Conservation (phyloP, 1,140 invertebrate species). For the Sminthurinus signatus region DNA sequence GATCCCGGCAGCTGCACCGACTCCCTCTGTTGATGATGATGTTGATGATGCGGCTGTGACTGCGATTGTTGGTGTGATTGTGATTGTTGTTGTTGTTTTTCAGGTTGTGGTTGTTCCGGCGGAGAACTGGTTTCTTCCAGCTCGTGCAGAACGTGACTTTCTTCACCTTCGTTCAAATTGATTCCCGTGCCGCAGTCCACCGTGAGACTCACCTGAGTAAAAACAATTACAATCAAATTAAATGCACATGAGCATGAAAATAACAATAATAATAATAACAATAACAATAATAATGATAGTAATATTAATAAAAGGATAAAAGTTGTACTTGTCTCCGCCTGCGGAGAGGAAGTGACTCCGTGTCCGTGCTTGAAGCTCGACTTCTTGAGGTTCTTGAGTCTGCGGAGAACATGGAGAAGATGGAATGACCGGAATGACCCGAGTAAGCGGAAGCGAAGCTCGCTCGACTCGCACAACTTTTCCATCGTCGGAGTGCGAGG, state of each 20-base stretch:
- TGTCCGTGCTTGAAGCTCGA: constrained; percentile 48
- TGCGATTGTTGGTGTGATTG: no score
- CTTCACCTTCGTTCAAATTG: constrained; percentile 33
- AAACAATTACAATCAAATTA: no score
- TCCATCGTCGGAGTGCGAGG: constrained; percentile 48
- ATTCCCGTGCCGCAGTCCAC: constrained; percentile 44
- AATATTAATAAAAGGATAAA: no score
- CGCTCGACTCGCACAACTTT: constrained; percentile 48
- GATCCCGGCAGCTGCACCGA: no score
- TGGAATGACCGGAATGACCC: constrained; percentile 40
- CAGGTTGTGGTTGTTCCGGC: constrained; percentile 1
- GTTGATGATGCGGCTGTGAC: no score
- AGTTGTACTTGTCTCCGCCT: constrained; percentile 46
- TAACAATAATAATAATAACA: no score
- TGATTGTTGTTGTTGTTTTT: no score
- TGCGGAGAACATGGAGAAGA: constrained; percentile 40
- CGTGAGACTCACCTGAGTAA: constrained; percentile 45
- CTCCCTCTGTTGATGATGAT: no score
- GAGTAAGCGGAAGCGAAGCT: constrained; percentile 45
- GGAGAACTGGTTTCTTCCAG: constrained; percentile 35
- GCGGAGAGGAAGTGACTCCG: constrained; percentile 45
- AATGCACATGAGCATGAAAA: no score
- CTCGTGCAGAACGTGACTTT: constrained; percentile 33
- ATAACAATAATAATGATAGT: no score
- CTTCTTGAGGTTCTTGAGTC: constrained; percentile 43